Evolutionary conservation across 2,797 vertebrate species (phyloP).

Genomic region (Philypnodon macrostomus): DNA sequence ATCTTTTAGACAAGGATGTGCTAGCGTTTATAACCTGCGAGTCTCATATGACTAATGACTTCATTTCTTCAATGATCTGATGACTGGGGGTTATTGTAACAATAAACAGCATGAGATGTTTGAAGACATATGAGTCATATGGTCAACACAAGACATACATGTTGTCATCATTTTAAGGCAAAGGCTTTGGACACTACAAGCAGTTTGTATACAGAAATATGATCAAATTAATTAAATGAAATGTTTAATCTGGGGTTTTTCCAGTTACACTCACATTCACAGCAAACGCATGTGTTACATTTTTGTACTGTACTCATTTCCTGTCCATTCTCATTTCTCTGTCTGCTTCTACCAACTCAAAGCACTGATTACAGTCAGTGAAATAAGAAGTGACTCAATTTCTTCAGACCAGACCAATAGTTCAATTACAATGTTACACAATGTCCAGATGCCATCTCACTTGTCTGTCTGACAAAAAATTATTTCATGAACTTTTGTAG

Average conservation of each 20-base stretch:
- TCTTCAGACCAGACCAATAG: conserved; percentile 28
- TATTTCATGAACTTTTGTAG: conserved; percentile 33
- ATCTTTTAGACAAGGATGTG: no score
- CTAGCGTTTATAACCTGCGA: no score
- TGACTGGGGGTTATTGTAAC: conserved; percentile 15
- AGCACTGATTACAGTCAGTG: conserved; percentile 1
- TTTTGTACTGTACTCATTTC: conserved; percentile 7
- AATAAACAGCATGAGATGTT: conserved; percentile 15
- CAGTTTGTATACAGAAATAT: no score
- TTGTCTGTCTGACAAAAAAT: conserved; percentile 56
- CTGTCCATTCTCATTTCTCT: not conserved
- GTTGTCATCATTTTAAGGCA: no score
- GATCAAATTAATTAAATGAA: no score
- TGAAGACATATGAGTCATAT: conserved; percentile 33
- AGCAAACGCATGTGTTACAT: not conserved
- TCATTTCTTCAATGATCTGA: conserved; percentile 11
- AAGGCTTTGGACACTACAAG: no score
- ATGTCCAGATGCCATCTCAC: conserved; percentile 42
- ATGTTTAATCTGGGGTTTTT: no score
- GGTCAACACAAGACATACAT: conserved; percentile 36
- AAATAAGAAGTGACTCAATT: conserved; percentile 34
- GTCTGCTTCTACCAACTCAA: not conserved
- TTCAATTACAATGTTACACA: conserved; percentile 56
- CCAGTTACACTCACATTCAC: not conserved
- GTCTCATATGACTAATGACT: conserved; percentile 4